Percentiles rank a stretch among this genome's conserved stretches.
Conservation (phyloP, 1,140 invertebrate genomes). For the Bathynomus jamesi region DNA sequence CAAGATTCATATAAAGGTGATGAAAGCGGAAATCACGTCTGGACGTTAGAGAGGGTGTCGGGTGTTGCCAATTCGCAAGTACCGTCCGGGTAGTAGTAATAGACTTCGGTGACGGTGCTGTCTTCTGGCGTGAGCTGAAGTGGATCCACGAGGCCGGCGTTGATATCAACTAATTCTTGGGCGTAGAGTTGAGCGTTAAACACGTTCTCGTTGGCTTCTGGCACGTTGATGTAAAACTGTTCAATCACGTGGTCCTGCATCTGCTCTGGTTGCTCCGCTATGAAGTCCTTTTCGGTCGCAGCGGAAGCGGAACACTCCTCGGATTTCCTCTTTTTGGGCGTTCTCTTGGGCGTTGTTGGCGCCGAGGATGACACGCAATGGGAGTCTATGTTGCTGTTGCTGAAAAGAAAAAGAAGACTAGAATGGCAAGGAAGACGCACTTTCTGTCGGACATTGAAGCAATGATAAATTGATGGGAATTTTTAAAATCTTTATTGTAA, state of each 20-base stretch:
- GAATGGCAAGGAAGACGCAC: not conserved
- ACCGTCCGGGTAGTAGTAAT: not conserved
- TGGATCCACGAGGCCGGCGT: not conserved
- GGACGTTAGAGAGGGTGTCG: too few relatives aligned
- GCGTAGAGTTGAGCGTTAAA: not conserved
- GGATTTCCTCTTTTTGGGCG: not conserved
- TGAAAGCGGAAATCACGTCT: too few relatives aligned
- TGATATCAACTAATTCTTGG: not conserved
- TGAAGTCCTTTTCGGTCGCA: not conserved
- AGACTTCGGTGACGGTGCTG: not conserved
- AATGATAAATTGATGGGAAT: not conserved
- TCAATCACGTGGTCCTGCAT: not conserved
- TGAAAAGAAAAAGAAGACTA: not conserved
- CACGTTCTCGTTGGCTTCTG: not conserved
- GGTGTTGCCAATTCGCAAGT: not conserved
- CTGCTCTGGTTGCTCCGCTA: not conserved
- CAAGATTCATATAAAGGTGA: too few relatives aligned
- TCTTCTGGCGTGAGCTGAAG: not conserved
- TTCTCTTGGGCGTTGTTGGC: not conserved
- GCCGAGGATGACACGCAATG: not conserved
- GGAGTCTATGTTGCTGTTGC: not conserved
- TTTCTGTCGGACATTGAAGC: not conserved
- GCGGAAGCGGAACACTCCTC: not conserved
- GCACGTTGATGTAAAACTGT: not conserved
- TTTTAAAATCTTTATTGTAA: not conserved